These are phyloP conservation scores for Epinephelus cyanopodus DNA, from an alignment of 2,113 vertebrate species.

Conservation along the genomic window DNA sequence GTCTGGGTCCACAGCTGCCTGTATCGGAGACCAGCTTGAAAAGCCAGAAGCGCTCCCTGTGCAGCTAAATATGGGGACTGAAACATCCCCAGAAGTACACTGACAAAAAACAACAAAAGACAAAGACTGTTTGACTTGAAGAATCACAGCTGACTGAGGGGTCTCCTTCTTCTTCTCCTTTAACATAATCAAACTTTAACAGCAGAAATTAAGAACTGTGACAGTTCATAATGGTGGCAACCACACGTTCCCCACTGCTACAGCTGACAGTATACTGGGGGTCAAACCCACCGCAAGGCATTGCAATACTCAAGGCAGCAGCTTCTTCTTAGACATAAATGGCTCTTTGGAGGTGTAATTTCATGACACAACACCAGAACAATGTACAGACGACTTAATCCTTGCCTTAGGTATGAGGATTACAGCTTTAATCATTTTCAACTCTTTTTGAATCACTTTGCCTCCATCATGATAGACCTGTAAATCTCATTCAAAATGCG, in stretches of 20 bases:
- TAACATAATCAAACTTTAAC: background rate
- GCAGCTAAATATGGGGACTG: too few relatives aligned
- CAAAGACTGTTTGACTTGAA: too few relatives aligned
- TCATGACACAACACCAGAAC: too few relatives aligned
- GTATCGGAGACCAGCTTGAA: too few relatives aligned
- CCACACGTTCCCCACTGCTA: background rate
- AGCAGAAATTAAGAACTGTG: background rate
- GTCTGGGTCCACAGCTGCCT: too few relatives aligned
- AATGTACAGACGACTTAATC: too few relatives aligned
- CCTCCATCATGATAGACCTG: background rate
- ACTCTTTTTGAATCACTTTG: background rate
- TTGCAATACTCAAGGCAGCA: background rate
- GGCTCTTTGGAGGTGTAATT: too few relatives aligned
- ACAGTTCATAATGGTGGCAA: background rate
- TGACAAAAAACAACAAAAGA: too few relatives aligned
- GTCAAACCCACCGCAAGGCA: conserved; percentile 4
- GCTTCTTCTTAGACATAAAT: background rate
- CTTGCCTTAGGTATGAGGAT: background rate
- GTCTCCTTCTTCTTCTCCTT: too few relatives aligned
- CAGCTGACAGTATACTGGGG: background rate
- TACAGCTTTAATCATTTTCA: background rate
- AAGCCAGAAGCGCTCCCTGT: too few relatives aligned
- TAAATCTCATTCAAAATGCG: background rate
- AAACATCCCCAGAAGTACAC: too few relatives aligned
- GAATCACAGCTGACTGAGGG: too few relatives aligned